These are phyloP conservation scores for Centropus unirufus DNA, from an alignment of 2,113 vertebrate species.

Conservation along the genomic window DNA sequence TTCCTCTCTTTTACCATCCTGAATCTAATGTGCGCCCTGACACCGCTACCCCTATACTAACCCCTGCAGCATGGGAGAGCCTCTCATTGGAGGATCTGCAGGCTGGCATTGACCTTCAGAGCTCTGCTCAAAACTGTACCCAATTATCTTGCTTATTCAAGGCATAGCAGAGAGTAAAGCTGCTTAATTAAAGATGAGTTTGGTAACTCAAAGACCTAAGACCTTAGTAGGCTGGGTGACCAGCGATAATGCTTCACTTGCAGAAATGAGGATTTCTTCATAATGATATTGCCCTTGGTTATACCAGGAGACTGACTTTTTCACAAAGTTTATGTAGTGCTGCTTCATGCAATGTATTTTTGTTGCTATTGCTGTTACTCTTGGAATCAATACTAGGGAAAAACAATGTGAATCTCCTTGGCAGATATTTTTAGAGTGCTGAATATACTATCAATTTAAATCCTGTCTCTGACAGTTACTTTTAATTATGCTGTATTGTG, in stretches of 20 bases:
- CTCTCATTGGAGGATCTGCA: neutral
- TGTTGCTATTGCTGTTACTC: neutral
- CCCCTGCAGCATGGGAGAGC: fast-evolving
- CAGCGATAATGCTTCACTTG: neutral
- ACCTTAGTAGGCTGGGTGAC: neutral
- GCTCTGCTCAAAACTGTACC: neutral
- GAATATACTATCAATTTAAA: neutral
- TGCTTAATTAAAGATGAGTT: neutral
- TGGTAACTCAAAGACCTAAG: neutral
- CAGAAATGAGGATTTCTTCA: neutral
- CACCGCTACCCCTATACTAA: neutral
- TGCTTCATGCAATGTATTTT: neutral
- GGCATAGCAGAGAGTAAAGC: neutral
- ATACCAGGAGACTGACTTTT: neutral
- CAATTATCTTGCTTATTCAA: neutral
- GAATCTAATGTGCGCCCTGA: neutral
- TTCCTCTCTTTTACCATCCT: neutral
- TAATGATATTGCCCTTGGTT: neutral
- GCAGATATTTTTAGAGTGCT: constrained; percentile 18
- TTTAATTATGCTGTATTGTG: neutral
- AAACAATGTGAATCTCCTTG: neutral
- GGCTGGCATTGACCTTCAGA: neutral
- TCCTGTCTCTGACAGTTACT: neutral
- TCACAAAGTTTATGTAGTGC: neutral
- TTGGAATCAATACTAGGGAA: neutral